phyloP scores from a whole-genome alignment of 2,888 invertebrate species.

The Dasysyrphus albostriatus region DNA sequence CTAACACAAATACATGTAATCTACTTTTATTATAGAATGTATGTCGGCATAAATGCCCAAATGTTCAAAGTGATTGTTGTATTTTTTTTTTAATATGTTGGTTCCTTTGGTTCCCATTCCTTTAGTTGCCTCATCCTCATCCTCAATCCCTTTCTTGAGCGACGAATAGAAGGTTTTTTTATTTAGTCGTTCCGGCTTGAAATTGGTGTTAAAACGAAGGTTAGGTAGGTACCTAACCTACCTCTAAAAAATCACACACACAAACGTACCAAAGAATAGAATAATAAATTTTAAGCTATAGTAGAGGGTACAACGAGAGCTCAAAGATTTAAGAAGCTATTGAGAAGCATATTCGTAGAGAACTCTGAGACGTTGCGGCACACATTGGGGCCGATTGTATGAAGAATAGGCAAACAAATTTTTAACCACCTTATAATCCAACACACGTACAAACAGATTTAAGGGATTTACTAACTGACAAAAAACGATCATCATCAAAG shows the following conservation, averaged over 20 bases:
- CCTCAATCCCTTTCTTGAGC: conserved; percentile 21
- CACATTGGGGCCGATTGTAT: not conserved
- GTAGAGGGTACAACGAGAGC: conserved; percentile 62
- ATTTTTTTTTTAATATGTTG: conserved; percentile 19
- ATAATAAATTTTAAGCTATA: conserved; percentile 51
- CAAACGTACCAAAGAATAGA: conserved; percentile 23
- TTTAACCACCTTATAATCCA: too few relatives aligned
- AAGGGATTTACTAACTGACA: too few relatives aligned
- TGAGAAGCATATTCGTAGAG: conserved; percentile 34
- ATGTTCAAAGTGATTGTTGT: conserved; percentile 63
- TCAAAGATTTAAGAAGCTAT: conserved; percentile 68
- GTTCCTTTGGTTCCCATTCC: conserved; percentile 16
- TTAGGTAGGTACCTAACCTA: conserved; percentile 72
- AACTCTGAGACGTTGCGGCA: not conserved
- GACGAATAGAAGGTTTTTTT: conserved; percentile 1
- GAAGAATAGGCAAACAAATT: not conserved
- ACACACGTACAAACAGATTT: too few relatives aligned
- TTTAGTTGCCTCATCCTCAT: conserved; percentile 10
- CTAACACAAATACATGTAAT: conserved; percentile 26
- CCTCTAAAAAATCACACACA: conserved; percentile 42
- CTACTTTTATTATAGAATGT: conserved; percentile 58
- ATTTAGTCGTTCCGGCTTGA: conserved; percentile 59
- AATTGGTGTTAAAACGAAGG: conserved; percentile 67
- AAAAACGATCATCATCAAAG: too few relatives aligned
- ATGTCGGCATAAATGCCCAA: conserved; percentile 65